These are phyloP conservation scores for Centropus unirufus DNA, from an alignment of 2,113 vertebrate species.

Conservation along the genomic window DNA sequence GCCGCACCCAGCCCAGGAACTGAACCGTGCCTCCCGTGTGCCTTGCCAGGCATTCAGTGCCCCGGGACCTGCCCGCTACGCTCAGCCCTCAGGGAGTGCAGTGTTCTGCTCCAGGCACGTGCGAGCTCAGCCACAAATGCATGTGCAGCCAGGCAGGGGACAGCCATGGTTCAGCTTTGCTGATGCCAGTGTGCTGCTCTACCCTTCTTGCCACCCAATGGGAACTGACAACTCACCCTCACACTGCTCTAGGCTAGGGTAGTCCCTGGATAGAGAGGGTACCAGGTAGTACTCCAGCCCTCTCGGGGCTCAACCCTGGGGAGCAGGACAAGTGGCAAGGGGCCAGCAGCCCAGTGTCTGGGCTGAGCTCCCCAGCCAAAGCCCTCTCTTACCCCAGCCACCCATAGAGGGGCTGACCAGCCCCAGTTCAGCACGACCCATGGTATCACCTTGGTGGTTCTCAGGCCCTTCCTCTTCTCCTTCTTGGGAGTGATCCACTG, in stretches of 20 bases:
- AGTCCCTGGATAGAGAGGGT: neutral
- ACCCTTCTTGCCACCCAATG: neutral
- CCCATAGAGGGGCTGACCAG: neutral
- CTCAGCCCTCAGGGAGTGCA: neutral
- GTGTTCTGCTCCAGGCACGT: neutral
- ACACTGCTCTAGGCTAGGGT: neutral
- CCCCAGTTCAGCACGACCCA: neutral
- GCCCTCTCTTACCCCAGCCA: neutral
- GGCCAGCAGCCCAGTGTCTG: neutral
- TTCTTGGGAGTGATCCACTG: constrained; percentile 67
- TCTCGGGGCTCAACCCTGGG: neutral
- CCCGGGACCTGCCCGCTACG: neutral
- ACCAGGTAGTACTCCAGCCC: neutral
- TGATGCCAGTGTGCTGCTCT: neutral
- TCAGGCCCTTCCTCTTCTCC: constrained; percentile 43
- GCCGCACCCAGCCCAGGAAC: neutral
- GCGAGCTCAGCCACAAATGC: neutral
- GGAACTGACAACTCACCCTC: neutral
- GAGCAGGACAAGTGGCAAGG: neutral
- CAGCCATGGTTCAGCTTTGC: accelerated
- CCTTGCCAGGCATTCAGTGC: neutral
- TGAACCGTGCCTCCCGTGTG: neutral
- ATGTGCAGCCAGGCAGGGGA: accelerated
- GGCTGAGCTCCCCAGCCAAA: neutral
- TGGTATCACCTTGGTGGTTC: constrained; percentile 72